Percentiles rank a stretch among this genome's conserved stretches.
Evolutionary conservation across 2,797 vertebrate genomes (phyloP).

Genomic region (Mustela erminea): DNA sequence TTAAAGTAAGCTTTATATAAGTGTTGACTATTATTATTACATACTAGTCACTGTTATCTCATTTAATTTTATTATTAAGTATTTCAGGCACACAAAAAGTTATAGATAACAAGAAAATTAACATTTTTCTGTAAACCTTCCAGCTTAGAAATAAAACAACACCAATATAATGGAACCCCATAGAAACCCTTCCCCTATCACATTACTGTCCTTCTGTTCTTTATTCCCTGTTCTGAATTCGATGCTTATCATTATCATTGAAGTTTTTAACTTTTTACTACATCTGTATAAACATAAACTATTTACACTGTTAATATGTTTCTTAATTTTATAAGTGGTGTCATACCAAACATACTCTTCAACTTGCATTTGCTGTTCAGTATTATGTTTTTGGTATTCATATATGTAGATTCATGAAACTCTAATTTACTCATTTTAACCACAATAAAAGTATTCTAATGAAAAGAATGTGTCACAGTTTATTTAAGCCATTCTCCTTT

Average conservation of each 20-base stretch:
- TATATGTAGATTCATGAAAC: background rate
- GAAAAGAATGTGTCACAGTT: background rate
- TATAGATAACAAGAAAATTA: constrained; percentile 34
- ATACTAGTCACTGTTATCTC: background rate
- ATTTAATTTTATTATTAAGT: constrained; percentile 49
- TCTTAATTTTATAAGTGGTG: constrained; percentile 7
- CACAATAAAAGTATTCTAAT: background rate
- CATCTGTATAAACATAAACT: background rate
- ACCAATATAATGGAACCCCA: background rate
- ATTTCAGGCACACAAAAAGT: background rate
- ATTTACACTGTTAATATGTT: background rate
- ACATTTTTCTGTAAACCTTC: background rate
- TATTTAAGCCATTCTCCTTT: constrained; percentile 22
- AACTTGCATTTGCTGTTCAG: constrained; percentile 21
- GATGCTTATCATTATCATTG: background rate
- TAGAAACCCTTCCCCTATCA: background rate
- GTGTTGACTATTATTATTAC: constrained; percentile 4
- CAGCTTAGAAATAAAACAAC: constrained; percentile 38
- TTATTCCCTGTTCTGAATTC: constrained; percentile 16
- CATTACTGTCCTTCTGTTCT: background rate
- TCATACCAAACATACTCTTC: background rate
- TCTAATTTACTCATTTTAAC: constrained; percentile 39
- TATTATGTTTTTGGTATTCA: background rate
- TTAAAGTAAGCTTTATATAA: background rate
- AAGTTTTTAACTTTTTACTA: constrained; percentile 14